These are phyloP conservation scores for Theocolax elegans DNA, from an alignment of 1,140 invertebrate species.

Conservation along the genomic window DNA sequence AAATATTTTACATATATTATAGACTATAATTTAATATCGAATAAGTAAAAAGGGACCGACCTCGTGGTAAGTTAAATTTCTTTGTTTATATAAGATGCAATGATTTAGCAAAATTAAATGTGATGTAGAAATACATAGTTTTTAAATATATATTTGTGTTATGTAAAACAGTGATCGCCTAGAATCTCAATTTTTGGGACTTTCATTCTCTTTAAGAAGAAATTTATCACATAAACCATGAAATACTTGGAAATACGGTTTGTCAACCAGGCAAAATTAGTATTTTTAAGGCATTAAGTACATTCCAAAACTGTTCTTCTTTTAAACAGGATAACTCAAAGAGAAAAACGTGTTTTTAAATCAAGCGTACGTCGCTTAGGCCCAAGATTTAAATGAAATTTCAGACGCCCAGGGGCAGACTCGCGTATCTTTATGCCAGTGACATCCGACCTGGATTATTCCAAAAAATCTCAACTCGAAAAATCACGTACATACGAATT, in stretches of 20 bases:
- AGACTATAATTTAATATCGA: too few species aligned
- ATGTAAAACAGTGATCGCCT: too few species aligned
- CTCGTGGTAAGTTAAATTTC: too few species aligned
- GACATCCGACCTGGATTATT: constrained; percentile 1
- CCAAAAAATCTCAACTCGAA: neutral
- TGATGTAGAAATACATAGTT: too few species aligned
- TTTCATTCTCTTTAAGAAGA: neutral
- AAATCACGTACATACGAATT: neutral
- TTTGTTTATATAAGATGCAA: too few species aligned
- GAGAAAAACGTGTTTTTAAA: constrained; percentile 2
- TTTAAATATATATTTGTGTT: too few species aligned
- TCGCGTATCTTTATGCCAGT: neutral
- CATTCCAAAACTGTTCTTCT: neutral
- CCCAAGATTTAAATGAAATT: neutral
- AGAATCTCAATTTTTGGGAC: too few species aligned
- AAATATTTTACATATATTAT: too few species aligned
- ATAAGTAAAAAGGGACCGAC: too few species aligned
- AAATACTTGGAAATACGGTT: neutral
- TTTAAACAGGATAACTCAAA: neutral
- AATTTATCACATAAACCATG: neutral
- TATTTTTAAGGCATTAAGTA: neutral
- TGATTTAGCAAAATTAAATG: too few species aligned
- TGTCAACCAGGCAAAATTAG: neutral
- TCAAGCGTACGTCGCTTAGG: neutral
- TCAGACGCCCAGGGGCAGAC: neutral